Evolutionary conservation across 2,113 vertebrate genomes (phyloP), one percentile per base, ranked within the genome.

Genomic region (Neoarius graeffei): DNA sequence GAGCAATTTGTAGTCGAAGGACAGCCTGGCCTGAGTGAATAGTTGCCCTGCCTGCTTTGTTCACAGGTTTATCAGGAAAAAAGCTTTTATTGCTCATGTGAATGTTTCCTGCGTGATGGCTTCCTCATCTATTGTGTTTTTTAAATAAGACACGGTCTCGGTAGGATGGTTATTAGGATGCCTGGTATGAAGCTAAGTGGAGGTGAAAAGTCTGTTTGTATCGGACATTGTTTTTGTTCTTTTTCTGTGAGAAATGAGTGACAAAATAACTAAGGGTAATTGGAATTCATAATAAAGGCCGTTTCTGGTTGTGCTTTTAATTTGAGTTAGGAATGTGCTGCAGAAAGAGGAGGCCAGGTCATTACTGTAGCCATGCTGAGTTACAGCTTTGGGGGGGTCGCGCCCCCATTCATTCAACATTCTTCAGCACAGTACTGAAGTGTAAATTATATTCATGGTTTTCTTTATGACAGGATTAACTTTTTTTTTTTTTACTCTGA

Each of bases 381-480:
- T 81, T 80, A 56, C 20, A 14, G 69, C 71, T 82, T 42, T 42
- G 42, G 4, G 42, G 42, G 4, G 42, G 42, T 42, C 42, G 3
- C 42, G 42, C 42, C 42, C 42, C 4, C 42, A 4, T 11, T 48
- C 35, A 9, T 54, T 25, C 76, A 56, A 1, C 23, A 15, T 27
- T 54, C 42, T 52, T 71, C 59, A 82, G n/a, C 54, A 56, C 64
- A 15, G 56, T 59, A 42, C 59, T 59, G 77, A 73, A 35, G 56
- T 71, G 64, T 59, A 82, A 81, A 87, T 71, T 73, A 69, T 60
- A 71, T 87, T 82, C 79, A 71, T 87, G 30, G 85, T 59, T 81
- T 86, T 25, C 35, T 69, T 87, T 48, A 81, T 82, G 35, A 59
- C 10, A 4, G 56, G 25, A 11, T 42, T 60, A 83, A 57, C 35